Base-by-base conservation (phyloP, 2,113 vertebrate species). In the Ochotona princeps region DNA sequence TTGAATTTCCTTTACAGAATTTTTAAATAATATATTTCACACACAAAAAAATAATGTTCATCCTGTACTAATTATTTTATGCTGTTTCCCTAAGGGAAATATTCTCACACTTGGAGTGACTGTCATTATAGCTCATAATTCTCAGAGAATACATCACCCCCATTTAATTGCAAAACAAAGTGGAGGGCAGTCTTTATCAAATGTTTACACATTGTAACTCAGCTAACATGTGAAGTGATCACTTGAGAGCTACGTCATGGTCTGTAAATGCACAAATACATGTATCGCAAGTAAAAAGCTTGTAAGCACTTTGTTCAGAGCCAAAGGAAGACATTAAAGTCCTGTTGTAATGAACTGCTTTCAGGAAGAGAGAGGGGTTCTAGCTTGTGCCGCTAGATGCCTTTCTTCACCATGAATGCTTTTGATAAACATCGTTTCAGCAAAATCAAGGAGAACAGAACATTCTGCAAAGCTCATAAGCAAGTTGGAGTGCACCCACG, bases 251-350 rank as follows among this genome's bases (percentile, higher is more conserved):
- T 87, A 30, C 44, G 30, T 47, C 54, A 51, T 44, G 78, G 78
- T 91, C 67, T 89, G 28, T 47, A 87, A 87, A 91, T 49, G n/a
- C 76, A 80, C 72, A 89, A 38, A 67, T 82, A 9, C 20, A 54
- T 67, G 94, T 87, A 91, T 60, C 54, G 76, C 12, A 81, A 91
- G 63, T 85, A 86, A 92, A 61, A 91, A 95, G 51, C 35, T 70
- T 49, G 8, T 76, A 25, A 90, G 47, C 90, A 82, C 72, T 69
- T 84, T 35, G 20, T 60, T 66, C 78, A 82, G 35, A 70, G 21
- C 47, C 63, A 35, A 92, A 72, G 78, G 89, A 84, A 76, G 38
- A 88, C 49, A 57, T 61, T 6, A 47, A 76, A 85, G 44, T 25
- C 30, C 15, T 0, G 0, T 87, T 57, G 35, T 57, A 44, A 44